phyloP scores from a whole-genome alignment of 1,140 invertebrate genomes.

The Alviniconcha marisindica region DNA sequence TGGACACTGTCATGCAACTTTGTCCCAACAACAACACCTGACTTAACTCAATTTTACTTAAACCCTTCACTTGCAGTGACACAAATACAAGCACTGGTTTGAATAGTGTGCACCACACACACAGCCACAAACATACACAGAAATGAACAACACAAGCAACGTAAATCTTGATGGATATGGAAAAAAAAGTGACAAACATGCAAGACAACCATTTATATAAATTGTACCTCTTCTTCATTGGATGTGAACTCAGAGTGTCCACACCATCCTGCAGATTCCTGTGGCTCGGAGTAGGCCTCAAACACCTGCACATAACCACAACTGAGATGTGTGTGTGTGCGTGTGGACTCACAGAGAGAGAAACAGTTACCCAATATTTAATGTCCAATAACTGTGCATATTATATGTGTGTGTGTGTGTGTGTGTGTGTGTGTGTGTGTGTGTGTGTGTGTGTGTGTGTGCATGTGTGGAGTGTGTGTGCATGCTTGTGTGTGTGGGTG shows the following conservation, averaged over 20 bases:
- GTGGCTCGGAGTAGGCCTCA: conserved; percentile 11
- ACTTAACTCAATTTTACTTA: not conserved
- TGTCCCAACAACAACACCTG: no score
- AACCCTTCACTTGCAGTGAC: not conserved
- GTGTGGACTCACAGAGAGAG: not conserved
- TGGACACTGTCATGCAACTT: no score
- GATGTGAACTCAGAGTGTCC: not conserved
- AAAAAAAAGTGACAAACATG: not conserved
- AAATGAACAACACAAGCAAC: not conserved
- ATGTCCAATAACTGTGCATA: not conserved
- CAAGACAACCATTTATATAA: not conserved
- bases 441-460: not conserved
- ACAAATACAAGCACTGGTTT: not conserved
- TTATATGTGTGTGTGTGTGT: not conserved
- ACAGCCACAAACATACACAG: not conserved
- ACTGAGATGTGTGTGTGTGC: no score
- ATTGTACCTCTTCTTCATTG: conserved; percentile 16
- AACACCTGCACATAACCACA: conserved; percentile 22
- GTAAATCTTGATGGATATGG: not conserved
- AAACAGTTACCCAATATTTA: not conserved
- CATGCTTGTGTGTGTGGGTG: not conserved
- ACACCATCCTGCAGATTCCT: not conserved
- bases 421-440: not conserved
- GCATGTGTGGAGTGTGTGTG: not conserved
- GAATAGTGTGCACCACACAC: not conserved